These are phyloP conservation scores for Dryobota labecula DNA, from an alignment of 2,888 invertebrate genomes.

Conservation along the genomic window DNA sequence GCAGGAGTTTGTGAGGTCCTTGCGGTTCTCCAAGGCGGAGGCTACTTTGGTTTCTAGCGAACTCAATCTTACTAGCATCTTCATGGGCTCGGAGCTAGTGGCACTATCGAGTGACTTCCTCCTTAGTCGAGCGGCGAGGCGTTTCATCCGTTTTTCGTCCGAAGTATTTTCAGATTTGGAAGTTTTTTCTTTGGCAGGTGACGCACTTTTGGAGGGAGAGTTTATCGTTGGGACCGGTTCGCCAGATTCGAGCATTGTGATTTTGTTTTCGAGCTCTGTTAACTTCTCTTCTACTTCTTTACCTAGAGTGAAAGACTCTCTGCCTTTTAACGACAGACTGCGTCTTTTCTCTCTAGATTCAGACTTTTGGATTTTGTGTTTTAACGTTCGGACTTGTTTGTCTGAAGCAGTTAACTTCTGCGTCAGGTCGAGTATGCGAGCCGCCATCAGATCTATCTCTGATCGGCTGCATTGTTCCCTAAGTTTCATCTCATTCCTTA, in stretches of 20 bases:
- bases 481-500: constrained; percentile 93
- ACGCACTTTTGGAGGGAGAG: constrained; percentile 89
- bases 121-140: constrained; percentile 91
- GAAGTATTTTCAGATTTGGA: constrained; percentile 87
- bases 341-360: constrained; percentile 95
- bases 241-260: constrained; percentile 91
- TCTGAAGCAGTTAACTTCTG: constrained; percentile 95
- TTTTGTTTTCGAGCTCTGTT: constrained; percentile 94
- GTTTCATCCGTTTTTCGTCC: constrained; percentile 88
- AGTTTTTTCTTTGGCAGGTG: constrained; percentile 89
- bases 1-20: constrained; percentile 89
- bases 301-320: constrained; percentile 94
- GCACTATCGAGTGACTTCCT: constrained; percentile 95
- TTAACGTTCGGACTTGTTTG: constrained; percentile 94
- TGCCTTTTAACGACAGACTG: constrained; percentile 95
- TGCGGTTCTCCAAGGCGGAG: constrained; percentile 88
- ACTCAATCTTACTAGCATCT: constrained; percentile 94
- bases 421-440: constrained; percentile 95
- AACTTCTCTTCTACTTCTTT: constrained; percentile 96
- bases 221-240: constrained; percentile 85
- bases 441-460: constrained; percentile 95
- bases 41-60: constrained; percentile 95
- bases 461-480: constrained; percentile 92
- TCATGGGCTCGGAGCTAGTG: constrained; percentile 94
- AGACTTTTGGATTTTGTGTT: constrained; percentile 94